Evolutionary conservation across 2,888 invertebrate species (phyloP).

Genomic region (Xylophagus ater): DNA sequence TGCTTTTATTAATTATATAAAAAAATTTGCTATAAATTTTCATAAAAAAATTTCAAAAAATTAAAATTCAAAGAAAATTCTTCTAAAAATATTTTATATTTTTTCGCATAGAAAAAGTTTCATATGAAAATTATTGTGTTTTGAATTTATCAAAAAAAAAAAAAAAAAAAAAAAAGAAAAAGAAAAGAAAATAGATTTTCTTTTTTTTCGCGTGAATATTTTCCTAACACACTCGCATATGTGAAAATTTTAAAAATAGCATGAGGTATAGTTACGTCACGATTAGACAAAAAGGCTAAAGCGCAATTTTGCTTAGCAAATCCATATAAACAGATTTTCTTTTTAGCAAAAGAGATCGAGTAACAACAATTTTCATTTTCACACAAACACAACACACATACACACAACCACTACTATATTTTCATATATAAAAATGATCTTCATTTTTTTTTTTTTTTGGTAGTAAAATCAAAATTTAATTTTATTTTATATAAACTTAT

Average conservation of each 20-base stretch:
- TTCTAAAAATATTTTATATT: too few relatives aligned
- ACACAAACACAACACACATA: neutral
- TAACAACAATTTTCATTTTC: conserved; percentile 9
- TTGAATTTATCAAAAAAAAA: too few relatives aligned
- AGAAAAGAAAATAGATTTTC: conserved; percentile 4
- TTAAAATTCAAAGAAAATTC: too few relatives aligned
- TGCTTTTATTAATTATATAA: too few relatives aligned
- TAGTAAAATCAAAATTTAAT: too few relatives aligned
- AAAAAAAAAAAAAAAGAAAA: conserved; percentile 1
- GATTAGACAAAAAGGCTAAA: too few relatives aligned
- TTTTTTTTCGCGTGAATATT: too few relatives aligned
- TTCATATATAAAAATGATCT: conserved; percentile 6
- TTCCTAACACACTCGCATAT: conserved; percentile 7
- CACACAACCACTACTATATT: neutral
- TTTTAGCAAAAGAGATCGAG: conserved; percentile 11
- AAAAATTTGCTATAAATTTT: too few relatives aligned
- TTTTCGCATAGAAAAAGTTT: too few relatives aligned
- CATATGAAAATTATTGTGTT: too few relatives aligned
- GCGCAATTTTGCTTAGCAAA: conserved; percentile 14
- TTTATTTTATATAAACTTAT: too few relatives aligned
- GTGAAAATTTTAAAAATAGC: conserved; percentile 12
- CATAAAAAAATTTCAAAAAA: too few relatives aligned
- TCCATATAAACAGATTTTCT: conserved; percentile 12
- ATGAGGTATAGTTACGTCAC: conserved; percentile 13
- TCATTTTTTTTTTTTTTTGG: neutral